phyloP scores from a whole-genome alignment of 2,113 vertebrate genomes.

The Egretta garzetta region DNA sequence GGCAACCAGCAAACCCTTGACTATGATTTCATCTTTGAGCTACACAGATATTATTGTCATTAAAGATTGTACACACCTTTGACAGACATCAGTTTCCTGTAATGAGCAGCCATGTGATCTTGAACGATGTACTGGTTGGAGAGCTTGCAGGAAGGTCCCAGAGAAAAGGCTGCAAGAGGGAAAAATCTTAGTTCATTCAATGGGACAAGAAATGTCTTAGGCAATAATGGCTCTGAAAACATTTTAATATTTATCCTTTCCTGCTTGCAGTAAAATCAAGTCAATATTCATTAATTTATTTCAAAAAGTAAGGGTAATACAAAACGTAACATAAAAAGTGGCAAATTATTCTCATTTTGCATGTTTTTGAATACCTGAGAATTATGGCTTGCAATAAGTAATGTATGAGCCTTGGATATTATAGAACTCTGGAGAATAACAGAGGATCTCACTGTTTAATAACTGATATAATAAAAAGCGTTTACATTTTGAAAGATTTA shows the following conservation, averaged over 20 bases:
- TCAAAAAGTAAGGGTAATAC: constrained; percentile 12
- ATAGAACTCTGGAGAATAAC: constrained; percentile 50
- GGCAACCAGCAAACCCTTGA: not conserved
- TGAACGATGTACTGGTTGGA: constrained; percentile 68
- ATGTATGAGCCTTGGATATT: constrained; percentile 45
- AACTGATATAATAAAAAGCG: constrained; percentile 52
- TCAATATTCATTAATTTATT: constrained; percentile 15
- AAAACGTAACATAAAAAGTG: constrained; percentile 29
- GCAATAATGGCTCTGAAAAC: constrained; percentile 7
- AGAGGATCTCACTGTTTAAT: constrained; percentile 41
- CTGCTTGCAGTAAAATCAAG: constrained; percentile 38
- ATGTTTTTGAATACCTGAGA: constrained; percentile 42
- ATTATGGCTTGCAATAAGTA: constrained; percentile 50
- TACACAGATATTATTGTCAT: not conserved
- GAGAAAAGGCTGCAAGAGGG: constrained; percentile 33
- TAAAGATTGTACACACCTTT: constrained; percentile 52
- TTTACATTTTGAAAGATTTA: constrained; percentile 37
- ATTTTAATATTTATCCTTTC: not conserved
- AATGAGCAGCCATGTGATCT: constrained; percentile 56
- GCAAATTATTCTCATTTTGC: constrained; percentile 35
- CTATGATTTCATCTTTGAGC: constrained; percentile 17
- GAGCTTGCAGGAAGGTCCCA: constrained; percentile 63
- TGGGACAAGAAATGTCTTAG: not conserved
- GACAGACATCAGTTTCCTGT: constrained; percentile 61
- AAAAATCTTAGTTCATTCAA: constrained; percentile 37